Conservation (phyloP, 2,888 invertebrate genomes). For the Lasioglossum vierecki region DNA sequence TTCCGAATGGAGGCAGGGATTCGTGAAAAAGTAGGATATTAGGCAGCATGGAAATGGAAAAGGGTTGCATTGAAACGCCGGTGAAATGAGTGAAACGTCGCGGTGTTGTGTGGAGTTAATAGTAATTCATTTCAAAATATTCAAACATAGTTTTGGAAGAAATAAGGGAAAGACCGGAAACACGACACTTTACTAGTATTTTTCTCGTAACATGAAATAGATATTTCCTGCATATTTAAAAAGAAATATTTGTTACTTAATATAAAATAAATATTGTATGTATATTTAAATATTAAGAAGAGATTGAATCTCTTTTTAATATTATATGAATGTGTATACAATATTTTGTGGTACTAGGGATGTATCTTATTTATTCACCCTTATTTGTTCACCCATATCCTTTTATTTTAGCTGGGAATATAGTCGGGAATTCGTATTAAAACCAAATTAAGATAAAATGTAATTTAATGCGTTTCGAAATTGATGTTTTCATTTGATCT, state of each 20-base stretch:
- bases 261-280: too few species aligned
- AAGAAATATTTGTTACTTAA: too few species aligned
- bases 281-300: too few species aligned
- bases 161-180: too few species aligned
- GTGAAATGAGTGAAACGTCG: neutral
- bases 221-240: too few species aligned
- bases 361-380: neutral
- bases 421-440: neutral
- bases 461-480: neutral
- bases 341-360: too few species aligned
- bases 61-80: neutral
- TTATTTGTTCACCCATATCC: neutral
- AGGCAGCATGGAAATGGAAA: neutral
- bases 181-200: too few species aligned
- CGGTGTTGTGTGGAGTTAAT: neutral
- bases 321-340: too few species aligned
- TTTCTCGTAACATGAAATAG: too few species aligned
- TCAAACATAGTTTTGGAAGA: neutral
- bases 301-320: too few species aligned
- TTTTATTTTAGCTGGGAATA: neutral
- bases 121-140: constrained; percentile 13
- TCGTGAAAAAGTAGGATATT: neutral
- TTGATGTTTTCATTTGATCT: neutral
- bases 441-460: neutral
- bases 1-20: neutral